Evolutionary conservation across 2,113 vertebrate genomes (phyloP).

Genomic region (Grammatotria lemairii): DNA sequence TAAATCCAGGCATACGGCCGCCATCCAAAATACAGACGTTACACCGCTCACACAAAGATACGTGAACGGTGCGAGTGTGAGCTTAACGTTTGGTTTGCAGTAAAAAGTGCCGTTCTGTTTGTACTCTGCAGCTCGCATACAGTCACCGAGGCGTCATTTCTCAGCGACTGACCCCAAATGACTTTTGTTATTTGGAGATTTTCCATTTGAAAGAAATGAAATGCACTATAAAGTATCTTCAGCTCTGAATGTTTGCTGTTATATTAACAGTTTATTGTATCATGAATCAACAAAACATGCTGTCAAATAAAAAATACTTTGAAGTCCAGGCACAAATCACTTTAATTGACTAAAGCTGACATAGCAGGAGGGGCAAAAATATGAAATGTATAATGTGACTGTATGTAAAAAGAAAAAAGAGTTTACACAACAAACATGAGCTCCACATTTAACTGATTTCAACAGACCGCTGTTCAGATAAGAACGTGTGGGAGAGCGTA

Average conservation of each 20-base stretch:
- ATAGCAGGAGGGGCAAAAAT: neutral
- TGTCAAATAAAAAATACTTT: conserved; percentile 2
- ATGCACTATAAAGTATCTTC: neutral
- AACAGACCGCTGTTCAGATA: neutral
- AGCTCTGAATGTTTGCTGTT: neutral
- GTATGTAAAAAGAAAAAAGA: neutral
- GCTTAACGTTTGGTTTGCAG: neutral
- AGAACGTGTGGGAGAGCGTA: neutral
- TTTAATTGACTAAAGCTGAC: neutral
- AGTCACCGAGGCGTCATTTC: neutral
- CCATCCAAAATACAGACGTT: neutral
- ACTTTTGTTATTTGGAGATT: neutral
- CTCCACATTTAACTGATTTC: neutral
- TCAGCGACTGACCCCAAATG: neutral
- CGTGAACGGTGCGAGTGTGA: neutral
- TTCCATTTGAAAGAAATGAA: neutral
- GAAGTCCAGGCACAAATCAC: neutral
- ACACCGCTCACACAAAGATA: neutral
- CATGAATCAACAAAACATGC: neutral
- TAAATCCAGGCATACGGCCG: neutral
- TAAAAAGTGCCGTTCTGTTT: neutral
- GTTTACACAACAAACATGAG: neutral
- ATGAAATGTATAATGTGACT: neutral
- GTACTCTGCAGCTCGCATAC: neutral
- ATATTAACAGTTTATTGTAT: neutral